Conservation (phyloP, 64 coral and sea anemone genomes). For the Stylophora pistillata region DNA sequence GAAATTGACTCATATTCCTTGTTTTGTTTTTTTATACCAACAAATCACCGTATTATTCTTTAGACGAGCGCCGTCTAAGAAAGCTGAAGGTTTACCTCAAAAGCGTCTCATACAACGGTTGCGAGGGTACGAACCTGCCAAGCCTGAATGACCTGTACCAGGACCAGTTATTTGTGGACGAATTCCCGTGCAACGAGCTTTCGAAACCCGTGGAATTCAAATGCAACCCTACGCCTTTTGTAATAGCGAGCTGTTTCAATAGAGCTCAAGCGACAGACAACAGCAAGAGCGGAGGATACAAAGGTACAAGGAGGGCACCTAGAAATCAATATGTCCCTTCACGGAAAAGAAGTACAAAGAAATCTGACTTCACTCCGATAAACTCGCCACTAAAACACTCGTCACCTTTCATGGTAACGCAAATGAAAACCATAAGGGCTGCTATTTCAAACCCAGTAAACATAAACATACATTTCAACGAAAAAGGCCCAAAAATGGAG, state of each 20-base stretch:
- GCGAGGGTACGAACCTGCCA: slow-evolving; percentile 72
- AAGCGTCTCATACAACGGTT: slow-evolving; percentile 88
- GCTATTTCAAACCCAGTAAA: background rate
- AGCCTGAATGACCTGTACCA: slow-evolving; percentile 84
- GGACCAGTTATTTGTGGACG: slow-evolving; percentile 70
- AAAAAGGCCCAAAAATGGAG: background rate
- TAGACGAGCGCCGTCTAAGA: slow-evolving; percentile 83
- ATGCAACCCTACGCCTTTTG: slow-evolving; percentile 88
- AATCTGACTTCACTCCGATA: background rate
- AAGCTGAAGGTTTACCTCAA: slow-evolving; percentile 92
- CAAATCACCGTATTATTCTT: background rate
- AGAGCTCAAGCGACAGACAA: slow-evolving; percentile 49
- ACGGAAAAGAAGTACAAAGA: background rate
- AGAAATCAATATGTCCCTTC: background rate
- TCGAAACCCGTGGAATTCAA: slow-evolving; percentile 58
- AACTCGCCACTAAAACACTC: background rate
- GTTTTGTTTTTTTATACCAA: background rate
- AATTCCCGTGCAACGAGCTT: slow-evolving; percentile 75
- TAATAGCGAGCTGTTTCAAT: slow-evolving; percentile 93
- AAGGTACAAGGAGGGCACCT: background rate
- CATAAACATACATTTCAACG: background rate
- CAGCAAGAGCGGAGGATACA: background rate
- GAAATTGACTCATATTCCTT: no score
- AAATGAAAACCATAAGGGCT: background rate
- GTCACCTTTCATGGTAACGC: background rate